Conservation (phyloP, 1,140 invertebrate genomes). For the Zophobas morio region DNA sequence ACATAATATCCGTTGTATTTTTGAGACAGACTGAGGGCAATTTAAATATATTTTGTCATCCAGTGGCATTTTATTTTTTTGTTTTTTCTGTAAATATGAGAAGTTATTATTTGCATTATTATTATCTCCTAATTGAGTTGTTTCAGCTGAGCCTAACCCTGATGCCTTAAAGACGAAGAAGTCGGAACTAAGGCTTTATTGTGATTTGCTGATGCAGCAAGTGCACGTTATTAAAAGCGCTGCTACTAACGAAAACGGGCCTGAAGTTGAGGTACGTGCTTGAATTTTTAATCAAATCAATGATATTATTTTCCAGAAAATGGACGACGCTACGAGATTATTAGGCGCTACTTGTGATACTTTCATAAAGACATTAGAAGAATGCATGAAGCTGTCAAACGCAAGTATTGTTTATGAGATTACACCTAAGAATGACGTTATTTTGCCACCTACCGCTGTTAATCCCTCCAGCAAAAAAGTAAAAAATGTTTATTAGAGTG, state of each 20-base stretch:
- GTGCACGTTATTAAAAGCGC: constrained; percentile 84
- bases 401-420: constrained; percentile 69
- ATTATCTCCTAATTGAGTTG: background rate
- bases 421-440: constrained; percentile 64
- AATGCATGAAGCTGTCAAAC: constrained; percentile 81
- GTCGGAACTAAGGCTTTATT: constrained; percentile 84
- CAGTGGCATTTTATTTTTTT: no score
- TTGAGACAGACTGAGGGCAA: no score
- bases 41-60: no score
- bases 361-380: constrained; percentile 86
- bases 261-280: constrained; percentile 74
- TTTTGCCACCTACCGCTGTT: constrained; percentile 61
- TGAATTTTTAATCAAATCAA: background rate
- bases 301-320: constrained; percentile 73
- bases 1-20: no score
- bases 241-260: constrained; percentile 72
- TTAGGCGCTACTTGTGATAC: constrained; percentile 86
- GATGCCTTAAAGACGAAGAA: constrained; percentile 81
- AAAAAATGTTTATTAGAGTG: constrained; percentile 9
- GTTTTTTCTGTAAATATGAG: no score
- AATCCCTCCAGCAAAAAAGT: constrained; percentile 62
- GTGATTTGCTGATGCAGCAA: constrained; percentile 88
- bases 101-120: background rate
- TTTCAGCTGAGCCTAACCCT: constrained; percentile 64
- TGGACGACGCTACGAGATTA: constrained; percentile 82